Conservation (phyloP, 2,113 vertebrate species). For the Otocyon megalotis region DNA sequence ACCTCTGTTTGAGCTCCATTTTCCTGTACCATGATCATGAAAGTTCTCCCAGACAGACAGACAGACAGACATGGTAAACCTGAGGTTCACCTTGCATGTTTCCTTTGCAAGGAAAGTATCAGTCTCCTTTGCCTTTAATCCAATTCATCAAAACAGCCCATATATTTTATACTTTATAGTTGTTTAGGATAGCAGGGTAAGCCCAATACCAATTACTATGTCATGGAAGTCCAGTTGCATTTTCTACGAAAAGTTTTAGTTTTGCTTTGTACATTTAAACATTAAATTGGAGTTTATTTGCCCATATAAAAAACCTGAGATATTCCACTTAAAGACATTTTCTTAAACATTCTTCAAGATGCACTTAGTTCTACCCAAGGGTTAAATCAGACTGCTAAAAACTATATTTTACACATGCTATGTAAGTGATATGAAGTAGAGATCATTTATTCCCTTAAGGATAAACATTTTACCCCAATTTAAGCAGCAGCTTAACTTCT, state of each 20-base stretch:
- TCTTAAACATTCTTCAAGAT: slow-evolving; percentile 21
- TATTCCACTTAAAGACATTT: neutral
- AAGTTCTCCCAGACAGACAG: neutral
- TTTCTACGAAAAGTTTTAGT: slow-evolving; percentile 27
- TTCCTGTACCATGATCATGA: neutral
- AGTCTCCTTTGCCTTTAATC: neutral
- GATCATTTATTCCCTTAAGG: neutral
- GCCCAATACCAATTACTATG: neutral
- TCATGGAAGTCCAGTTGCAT: neutral
- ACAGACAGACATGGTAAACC: neutral
- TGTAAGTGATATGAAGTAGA: neutral
- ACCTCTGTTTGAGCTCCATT: neutral
- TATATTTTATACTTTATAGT: slow-evolving; percentile 15
- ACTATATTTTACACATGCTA: neutral
- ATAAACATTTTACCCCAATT: neutral
- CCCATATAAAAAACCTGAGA: neutral
- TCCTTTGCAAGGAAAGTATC: neutral
- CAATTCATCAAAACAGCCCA: neutral
- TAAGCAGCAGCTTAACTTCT: slow-evolving; percentile 17
- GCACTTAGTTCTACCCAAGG: neutral
- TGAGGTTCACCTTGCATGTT: neutral
- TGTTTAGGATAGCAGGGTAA: neutral
- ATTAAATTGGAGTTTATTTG: slow-evolving; percentile 3
- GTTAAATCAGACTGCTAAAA: slow-evolving; percentile 22
- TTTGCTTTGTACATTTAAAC: slow-evolving; percentile 36